phyloP scores from a whole-genome alignment of 2,113 vertebrate genomes.

The Dicentrarchus labrax region DNA sequence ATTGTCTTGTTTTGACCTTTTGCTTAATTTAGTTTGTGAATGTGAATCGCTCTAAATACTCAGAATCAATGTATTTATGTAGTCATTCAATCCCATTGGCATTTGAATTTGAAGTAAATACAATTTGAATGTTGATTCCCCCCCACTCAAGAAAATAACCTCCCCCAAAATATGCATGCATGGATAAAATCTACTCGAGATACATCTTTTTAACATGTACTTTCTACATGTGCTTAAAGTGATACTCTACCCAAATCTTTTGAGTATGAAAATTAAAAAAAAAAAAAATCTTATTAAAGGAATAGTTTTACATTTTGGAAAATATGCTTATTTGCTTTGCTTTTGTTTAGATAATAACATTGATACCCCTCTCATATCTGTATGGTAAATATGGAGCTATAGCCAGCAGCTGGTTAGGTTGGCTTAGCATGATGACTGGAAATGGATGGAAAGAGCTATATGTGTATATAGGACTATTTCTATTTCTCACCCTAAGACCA shows the following conservation, averaged over 20 bases:
- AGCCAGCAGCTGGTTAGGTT: neutral
- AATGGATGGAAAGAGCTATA: neutral
- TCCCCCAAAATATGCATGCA: slow-evolving; percentile 9
- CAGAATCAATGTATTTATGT: slow-evolving; percentile 1
- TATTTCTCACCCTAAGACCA: neutral
- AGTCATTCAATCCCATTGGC: neutral
- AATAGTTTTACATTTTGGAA: slow-evolving; percentile 5
- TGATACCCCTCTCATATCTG: neutral
- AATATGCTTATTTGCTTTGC: neutral
- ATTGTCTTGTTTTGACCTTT: slow-evolving; percentile 62
- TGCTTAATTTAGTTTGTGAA: slow-evolving; percentile 55
- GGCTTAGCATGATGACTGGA: neutral
- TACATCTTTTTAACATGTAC: slow-evolving; percentile 7
- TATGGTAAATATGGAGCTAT: neutral
- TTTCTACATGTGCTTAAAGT: slow-evolving; percentile 18
- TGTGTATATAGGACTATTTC: neutral
- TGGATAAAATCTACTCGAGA: slow-evolving; percentile 5
- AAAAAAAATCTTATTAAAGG: too few relatives aligned
- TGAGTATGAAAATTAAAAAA: too few relatives aligned
- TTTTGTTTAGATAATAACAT: neutral
- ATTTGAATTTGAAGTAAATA: slow-evolving; percentile 25
- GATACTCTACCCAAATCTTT: slow-evolving; percentile 3
- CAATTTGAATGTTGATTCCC: neutral
- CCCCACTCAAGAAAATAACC: neutral
- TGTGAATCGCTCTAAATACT: slow-evolving; percentile 44